These are phyloP conservation scores for Acheta domesticus DNA, from an alignment of 2,888 invertebrate genomes.

Conservation along the genomic window DNA sequence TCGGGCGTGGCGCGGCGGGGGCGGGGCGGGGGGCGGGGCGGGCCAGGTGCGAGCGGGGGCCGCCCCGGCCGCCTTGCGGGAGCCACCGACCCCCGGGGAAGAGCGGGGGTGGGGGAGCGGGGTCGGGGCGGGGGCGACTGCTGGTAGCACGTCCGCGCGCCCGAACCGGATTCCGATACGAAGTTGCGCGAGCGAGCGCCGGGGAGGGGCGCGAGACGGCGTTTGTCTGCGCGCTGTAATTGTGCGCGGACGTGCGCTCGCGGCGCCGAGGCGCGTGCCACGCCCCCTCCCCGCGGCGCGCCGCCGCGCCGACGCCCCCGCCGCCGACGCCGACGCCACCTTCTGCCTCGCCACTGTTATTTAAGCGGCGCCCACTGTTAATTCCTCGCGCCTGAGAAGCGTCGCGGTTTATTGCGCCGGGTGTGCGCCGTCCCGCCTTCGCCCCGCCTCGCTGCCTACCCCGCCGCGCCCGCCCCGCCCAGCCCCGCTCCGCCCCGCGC, in stretches of 20 bases:
- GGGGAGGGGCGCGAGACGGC: neutral
- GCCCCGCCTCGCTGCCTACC: conserved; percentile 31
- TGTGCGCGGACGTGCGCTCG: neutral
- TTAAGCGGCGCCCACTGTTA: neutral
- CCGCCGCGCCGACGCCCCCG: conserved; percentile 34
- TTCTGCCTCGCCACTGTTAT: conserved; percentile 19
- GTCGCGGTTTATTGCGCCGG: conserved; percentile 34
- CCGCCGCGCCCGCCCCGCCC: neutral
- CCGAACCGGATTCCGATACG: conserved; percentile 1
- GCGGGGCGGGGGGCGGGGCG: neutral
- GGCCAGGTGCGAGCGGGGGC: neutral
- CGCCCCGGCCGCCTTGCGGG: neutral
- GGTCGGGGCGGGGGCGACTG: too few relatives aligned
- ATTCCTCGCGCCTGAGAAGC: neutral
- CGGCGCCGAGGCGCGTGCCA: conserved; percentile 20
- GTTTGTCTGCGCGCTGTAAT: conserved; percentile 6
- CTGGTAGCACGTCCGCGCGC: neutral
- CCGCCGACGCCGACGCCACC: neutral
- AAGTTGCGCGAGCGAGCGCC: neutral
- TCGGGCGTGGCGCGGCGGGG: neutral
- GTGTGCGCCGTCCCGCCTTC: conserved; percentile 26
- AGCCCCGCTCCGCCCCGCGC: neutral
- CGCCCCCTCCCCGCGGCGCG: conserved; percentile 26
- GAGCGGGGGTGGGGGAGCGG: too few relatives aligned
- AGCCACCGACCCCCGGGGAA: neutral